Conservation (phyloP, 2,888 invertebrate species). For the Ischnura elegans region DNA sequence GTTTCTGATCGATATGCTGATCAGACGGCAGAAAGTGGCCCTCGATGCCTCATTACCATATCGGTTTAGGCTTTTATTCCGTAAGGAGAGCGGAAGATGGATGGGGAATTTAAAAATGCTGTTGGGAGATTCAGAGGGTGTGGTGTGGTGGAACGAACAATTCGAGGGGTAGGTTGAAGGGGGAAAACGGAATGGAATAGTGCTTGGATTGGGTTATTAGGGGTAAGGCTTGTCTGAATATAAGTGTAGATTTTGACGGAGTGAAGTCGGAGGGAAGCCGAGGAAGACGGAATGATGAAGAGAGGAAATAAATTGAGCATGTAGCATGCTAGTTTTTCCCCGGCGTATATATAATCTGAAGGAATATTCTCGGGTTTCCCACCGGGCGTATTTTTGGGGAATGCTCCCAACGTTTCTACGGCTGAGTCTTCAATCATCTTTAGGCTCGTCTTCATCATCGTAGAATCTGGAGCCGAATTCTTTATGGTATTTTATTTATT, state of each 20-base stretch:
- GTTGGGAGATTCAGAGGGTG: not conserved
- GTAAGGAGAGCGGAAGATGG: not conserved
- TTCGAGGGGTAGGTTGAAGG: not conserved
- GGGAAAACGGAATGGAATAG: not conserved
- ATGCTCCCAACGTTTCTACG: too few species aligned
- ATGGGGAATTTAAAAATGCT: constrained; percentile 26
- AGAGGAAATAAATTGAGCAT: not conserved
- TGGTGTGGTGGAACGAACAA: not conserved
- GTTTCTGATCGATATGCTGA: constrained; percentile 58
- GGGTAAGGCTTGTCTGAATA: not conserved
- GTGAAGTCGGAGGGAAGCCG: not conserved
- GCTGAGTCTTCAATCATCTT: too few species aligned
- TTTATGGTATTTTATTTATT: too few species aligned
- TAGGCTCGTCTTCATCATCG: too few species aligned
- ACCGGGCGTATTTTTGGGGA: too few species aligned
- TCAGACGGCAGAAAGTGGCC: constrained; percentile 45
- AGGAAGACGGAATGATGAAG: not conserved
- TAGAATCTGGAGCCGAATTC: too few species aligned
- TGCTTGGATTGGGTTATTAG: not conserved
- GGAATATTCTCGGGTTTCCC: too few species aligned
- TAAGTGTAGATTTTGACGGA: not conserved
- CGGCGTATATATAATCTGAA: too few species aligned
- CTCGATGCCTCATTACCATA: constrained; percentile 59
- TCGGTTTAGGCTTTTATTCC: constrained; percentile 57
- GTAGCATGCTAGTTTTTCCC: too few species aligned